Base-by-base conservation (phyloP, 2,888 invertebrate genomes). In the Platycnemis pennipes region DNA sequence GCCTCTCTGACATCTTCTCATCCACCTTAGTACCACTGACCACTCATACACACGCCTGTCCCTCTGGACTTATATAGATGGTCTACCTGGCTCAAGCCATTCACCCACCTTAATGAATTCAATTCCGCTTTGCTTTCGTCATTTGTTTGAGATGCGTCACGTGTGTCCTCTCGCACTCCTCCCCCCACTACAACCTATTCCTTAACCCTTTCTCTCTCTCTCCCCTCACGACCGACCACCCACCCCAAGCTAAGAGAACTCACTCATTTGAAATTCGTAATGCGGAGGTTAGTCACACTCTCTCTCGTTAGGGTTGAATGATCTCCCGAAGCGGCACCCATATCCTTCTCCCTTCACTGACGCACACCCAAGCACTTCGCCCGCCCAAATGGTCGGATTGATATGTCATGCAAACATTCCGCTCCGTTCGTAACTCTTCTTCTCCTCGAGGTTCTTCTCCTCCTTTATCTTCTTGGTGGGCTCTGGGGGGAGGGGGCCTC, bases 361-460 rank as follows among this genome's bases (percentile, higher is more conserved):
- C 63, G 63, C 22, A 63, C 5, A n/a, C 8, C n/a, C 63, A 26
- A 26, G 26, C 8, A 7, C 26, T 8, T 26, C 26, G 26, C 26
- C 26, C 53, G n/a, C n/a, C n/a, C n/a, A n/a, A n/a, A n/a, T n/a
- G n/a, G n/a, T 63, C 63, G 63, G 8, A 63, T 63, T 63, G n/a
- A 63, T 63, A 63, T 63, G 63, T 63, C 63, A 26, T 63, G 63
- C 63, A 63, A 13, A 63, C 63, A 63, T 63, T 63, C 63, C 63
- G 1, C 8, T 7, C 26, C 63, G 53, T 11, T 5, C 13, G 53
- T 11, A 5, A 3, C 19, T 63, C 63, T 63, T n/a, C 19, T n/a
- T n/a, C n/a, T n/a, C 26, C 19, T 63, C 19, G 7, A 53, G 53
- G 53, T 53, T 19, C 53, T 53, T 53, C 53, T 53, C 4, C 53